Conservation (phyloP, 2,888 invertebrate genomes). For the Thereva nobilitata region DNA sequence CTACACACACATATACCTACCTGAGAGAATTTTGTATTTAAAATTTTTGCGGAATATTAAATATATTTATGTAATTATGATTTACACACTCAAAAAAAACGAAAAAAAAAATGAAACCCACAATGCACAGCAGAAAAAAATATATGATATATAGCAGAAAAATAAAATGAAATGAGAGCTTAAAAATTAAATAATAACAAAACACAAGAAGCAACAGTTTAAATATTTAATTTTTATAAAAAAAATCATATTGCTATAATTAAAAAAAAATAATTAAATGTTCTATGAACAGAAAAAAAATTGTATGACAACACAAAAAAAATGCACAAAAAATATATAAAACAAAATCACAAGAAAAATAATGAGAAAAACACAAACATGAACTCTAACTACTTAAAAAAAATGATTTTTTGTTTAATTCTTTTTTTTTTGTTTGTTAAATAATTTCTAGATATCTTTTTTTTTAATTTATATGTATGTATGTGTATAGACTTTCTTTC, state of each 20-base stretch:
- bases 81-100: too few species aligned
- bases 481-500: too few species aligned
- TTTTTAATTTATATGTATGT: neutral
- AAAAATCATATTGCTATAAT: conserved; percentile 19
- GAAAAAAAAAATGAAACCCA: too few species aligned
- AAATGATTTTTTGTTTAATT: conserved; percentile 6
- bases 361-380: conserved; percentile 20
- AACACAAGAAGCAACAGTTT: conserved; percentile 26
- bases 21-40: too few species aligned
- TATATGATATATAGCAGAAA: too few species aligned
- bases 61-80: too few species aligned
- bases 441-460: conserved; percentile 2
- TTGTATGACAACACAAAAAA: conserved; percentile 27
- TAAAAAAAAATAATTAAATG: conserved; percentile 22
- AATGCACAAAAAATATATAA: conserved; percentile 13
- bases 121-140: too few species aligned
- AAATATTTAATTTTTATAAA: conserved; percentile 32
- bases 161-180: too few species aligned
- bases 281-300: conserved; percentile 33
- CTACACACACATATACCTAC: too few species aligned
- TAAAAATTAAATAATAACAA: conserved; percentile 7
- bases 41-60: too few species aligned
- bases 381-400: conserved; percentile 26
- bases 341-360: conserved; percentile 14
- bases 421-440: conserved; percentile 6